Conservation (phyloP, 1,140 invertebrate genomes). For the Leptopilina clavipes region DNA sequence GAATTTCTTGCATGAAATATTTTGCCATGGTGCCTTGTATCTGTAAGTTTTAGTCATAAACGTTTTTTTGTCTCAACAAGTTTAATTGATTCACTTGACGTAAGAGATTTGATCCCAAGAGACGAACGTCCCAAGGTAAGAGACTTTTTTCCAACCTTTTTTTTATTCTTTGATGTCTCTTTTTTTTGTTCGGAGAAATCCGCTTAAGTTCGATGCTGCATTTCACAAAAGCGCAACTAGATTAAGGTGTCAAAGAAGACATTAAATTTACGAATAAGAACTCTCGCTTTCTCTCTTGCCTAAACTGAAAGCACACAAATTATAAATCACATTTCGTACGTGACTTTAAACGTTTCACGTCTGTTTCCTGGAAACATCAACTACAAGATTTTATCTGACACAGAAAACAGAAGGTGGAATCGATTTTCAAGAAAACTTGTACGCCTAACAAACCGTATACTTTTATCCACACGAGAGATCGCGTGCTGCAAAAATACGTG, state of each 20-base stretch:
- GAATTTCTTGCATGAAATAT: no score
- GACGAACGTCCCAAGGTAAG: slow-evolving; percentile 10
- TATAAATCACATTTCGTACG: slow-evolving; percentile 17
- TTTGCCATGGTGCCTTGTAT: no score
- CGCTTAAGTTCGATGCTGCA: not conserved
- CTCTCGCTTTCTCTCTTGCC: not conserved
- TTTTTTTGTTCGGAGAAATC: not conserved
- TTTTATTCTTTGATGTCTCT: slow-evolving; percentile 10
- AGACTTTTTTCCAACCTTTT: slow-evolving; percentile 37
- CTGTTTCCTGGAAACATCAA: slow-evolving; percentile 15
- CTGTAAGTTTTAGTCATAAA: not conserved
- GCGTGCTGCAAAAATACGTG: slow-evolving; percentile 2
- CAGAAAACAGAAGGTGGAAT: slow-evolving; percentile 7
- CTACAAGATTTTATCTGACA: slow-evolving; percentile 19
- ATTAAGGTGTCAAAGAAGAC: slow-evolving; percentile 21
- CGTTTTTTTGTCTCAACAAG: not conserved
- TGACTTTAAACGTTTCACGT: slow-evolving; percentile 12
- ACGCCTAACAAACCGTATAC: slow-evolving; percentile 15
- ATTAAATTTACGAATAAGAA: slow-evolving; percentile 15
- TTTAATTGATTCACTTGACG: slow-evolving; percentile 32
- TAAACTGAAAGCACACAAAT: slow-evolving; percentile 19
- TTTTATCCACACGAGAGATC: slow-evolving; percentile 12
- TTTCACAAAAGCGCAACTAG: not conserved
- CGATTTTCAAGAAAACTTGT: slow-evolving; percentile 17
- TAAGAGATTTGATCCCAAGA: no score